phyloP scores from a whole-genome alignment of 2,888 invertebrate species.

The Biston betularia region DNA sequence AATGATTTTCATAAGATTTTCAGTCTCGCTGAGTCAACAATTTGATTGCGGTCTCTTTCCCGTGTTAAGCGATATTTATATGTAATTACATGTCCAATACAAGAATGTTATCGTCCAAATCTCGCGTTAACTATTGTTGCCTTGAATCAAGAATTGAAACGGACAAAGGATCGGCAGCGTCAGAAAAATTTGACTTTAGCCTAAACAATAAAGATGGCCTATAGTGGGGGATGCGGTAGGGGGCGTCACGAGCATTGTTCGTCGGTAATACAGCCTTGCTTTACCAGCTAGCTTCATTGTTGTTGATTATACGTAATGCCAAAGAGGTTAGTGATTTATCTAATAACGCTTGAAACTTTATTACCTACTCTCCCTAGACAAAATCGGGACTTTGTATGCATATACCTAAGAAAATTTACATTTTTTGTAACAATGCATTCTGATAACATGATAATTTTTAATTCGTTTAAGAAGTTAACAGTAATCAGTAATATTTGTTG shows the following conservation, averaged over 20 bases:
- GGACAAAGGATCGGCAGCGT: constrained; percentile 59
- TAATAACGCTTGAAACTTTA: constrained; percentile 24
- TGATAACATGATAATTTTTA: too few relatives aligned
- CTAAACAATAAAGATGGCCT: constrained; percentile 54
- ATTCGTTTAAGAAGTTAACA: too few relatives aligned
- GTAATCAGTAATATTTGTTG: too few relatives aligned
- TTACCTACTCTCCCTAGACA: constrained; percentile 5
- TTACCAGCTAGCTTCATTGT: constrained; percentile 31
- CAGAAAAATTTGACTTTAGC: constrained; percentile 54
- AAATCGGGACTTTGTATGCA: not conserved
- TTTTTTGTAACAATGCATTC: not conserved
- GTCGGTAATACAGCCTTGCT: constrained; percentile 32
- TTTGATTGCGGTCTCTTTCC: not conserved
- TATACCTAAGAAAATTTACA: too few relatives aligned
- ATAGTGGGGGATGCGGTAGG: constrained; percentile 47
- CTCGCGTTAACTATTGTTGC: constrained; percentile 42
- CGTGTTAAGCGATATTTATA: not conserved
- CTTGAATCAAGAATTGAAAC: constrained; percentile 59
- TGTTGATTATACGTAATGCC: constrained; percentile 26
- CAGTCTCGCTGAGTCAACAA: not conserved
- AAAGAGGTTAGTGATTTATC: constrained; percentile 24
- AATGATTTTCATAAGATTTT: too few relatives aligned
- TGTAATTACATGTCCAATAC: constrained; percentile 33
- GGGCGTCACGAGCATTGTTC: constrained; percentile 55
- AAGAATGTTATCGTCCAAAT: constrained; percentile 46